phyloP scores from a whole-genome alignment of 2,797 vertebrate genomes.

The Dipus sagitta region DNA sequence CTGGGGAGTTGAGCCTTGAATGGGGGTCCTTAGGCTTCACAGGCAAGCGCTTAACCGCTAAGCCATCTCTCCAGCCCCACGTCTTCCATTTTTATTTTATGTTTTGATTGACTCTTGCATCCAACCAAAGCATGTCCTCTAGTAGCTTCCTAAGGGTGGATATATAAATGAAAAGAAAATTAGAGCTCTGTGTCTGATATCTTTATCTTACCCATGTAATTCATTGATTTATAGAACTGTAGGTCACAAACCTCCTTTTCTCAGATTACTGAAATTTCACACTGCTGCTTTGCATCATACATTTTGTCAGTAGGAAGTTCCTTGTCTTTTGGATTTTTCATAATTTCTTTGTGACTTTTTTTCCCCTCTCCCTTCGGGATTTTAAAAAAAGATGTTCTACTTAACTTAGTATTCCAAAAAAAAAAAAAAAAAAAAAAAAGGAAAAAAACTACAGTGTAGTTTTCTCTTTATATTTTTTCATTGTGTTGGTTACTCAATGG shows the following conservation, averaged over 20 bases:
- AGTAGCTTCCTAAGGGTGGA: neutral
- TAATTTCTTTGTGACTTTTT: constrained; percentile 26
- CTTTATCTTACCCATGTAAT: constrained; percentile 48
- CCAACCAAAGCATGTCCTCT: neutral
- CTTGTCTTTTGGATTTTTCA: constrained; percentile 16
- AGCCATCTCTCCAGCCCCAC: too few relatives aligned
- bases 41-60: too few relatives aligned
- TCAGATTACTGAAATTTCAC: neutral
- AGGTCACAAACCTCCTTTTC: neutral
- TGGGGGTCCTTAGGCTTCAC: too few relatives aligned
- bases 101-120: constrained; percentile 1
- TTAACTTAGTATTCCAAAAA: neutral
- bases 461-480: neutral
- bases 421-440: too few relatives aligned
- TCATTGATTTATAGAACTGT: constrained; percentile 46
- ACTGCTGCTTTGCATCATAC: neutral
- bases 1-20: too few relatives aligned
- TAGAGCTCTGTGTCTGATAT: neutral
- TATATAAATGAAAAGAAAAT: neutral
- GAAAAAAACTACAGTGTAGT: too few relatives aligned
- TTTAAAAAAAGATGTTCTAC: neutral
- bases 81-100: neutral
- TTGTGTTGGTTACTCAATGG: neutral
- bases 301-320: constrained; percentile 29
- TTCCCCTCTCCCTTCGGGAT: neutral